Evolutionary conservation across 2,113 vertebrate species (phyloP), one percentile per base, ranked within the genome.

Genomic region (Argyrosomus japonicus): DNA sequence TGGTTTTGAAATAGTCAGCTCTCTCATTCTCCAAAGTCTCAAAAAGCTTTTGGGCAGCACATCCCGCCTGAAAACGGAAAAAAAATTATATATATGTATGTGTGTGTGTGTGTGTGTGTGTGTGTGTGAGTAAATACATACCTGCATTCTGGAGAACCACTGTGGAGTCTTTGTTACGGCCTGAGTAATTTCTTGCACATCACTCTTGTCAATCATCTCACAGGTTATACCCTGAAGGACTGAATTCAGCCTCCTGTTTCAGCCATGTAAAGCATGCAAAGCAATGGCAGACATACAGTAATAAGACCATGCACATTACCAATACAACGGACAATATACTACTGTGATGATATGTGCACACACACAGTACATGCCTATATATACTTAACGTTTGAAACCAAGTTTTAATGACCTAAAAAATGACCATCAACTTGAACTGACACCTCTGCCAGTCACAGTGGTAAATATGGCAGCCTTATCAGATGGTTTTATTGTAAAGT

Each of bases 171-270:
- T 84, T 45, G 76, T 32, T 14, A 95, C 50, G 53, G 67, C 63
- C 67, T 89, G 58, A n/a, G 51, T 58, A 85, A 93, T 80, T n/a
- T 90, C 86, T 68, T 77, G 21, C 0, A 57, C 23, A 1, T 87
- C 81, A 5, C 9, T 53, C 12, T 61, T 56, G 14, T 89, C 60
- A 0, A 95, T 89, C 89, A 91, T 94, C 73, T 88, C 43, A 79
- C 94, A 95, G 23, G 92, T 90, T 40, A 95, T 11, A 2, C 95
- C 95, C 78, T 91, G 92, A 27, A 94, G 62, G 48, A 93, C 50
- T 23, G 85, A 89, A 50, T 58, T 82, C 68, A 93, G 81, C 62
- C 25, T 92, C 81, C 94, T 95, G 89, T 57, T 11, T 36, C n/a
- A 21, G 18, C 6, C 32, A 63, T 8, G 14, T 50, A 12, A 57